These are phyloP conservation scores for Carcinoscorpius rotundicauda DNA, from an alignment of 1,140 invertebrate genomes.

Conservation along the genomic window DNA sequence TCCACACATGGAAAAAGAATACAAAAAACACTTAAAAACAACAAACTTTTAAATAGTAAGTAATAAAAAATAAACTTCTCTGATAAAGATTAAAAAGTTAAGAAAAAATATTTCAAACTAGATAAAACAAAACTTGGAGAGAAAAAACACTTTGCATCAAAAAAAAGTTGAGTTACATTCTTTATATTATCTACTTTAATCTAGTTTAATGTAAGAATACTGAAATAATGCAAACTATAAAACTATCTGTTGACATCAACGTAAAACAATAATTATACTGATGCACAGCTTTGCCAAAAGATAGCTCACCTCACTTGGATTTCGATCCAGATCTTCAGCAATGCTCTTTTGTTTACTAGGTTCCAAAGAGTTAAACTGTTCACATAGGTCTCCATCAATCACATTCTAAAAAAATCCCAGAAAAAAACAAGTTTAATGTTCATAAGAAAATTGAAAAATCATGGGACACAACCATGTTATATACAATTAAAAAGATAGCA, in stretches of 20 bases:
- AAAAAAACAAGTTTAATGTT: conserved; percentile 28
- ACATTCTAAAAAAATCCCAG: conserved; percentile 55
- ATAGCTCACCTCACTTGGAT: conserved; percentile 72
- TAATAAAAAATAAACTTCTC: not conserved
- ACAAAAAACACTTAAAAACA: not conserved
- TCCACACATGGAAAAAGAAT: not conserved
- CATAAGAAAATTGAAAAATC: not conserved
- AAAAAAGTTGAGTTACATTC: too few species aligned
- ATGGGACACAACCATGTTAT: conserved; percentile 9
- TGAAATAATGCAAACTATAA: too few species aligned
- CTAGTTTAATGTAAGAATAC: too few species aligned
- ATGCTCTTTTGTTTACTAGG: conserved; percentile 87
- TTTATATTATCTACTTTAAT: too few species aligned
- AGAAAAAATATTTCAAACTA: not conserved
- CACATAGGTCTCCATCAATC: conserved; percentile 96
- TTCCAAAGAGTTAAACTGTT: conserved; percentile 96
- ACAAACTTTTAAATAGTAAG: not conserved
- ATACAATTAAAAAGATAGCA: conserved; percentile 1
- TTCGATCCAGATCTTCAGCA: conserved; percentile 83
- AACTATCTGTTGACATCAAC: too few species aligned
- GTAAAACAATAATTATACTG: too few species aligned
- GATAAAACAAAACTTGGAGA: too few species aligned
- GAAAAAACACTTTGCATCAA: too few species aligned
- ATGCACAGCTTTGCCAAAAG: not conserved
- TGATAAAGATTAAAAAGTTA: not conserved